Base-by-base conservation (phyloP, 2,888 invertebrate species). In the Stenotaenia linearis region DNA sequence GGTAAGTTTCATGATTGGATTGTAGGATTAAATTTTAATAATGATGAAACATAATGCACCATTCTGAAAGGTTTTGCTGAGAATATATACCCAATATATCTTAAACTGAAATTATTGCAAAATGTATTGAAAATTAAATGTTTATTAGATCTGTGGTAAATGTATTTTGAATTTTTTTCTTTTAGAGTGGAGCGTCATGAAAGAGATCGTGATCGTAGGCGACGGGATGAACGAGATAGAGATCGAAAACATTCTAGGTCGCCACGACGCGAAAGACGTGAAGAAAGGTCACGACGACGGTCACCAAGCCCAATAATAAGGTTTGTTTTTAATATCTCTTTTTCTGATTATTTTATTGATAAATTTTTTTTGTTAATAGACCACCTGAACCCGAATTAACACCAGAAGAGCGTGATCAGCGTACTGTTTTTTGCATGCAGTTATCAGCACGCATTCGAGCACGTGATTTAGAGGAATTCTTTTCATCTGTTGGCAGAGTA, bases 391-490 rank as follows among this genome's bases (percentile, higher is more conserved):
- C 84, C 28, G 87, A 87, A 75, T 79, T 98, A 80, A 95, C 97
- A 75, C 95, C 98, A 0, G 99, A 99, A 87, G 99, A 99, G 87
- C 90, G 98, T 81, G 99, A 99, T 90, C 93, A 97, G n/a, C 91
- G 99, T 45, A 99, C 99, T 74, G 96, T 99, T 5, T 98, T 99
- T 87, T 97, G 97, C 85, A 98, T 99, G 96, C 99, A 99, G 88
- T 88, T 99, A 80, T 95, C 97, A 80, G 96, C 97, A 85, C 90
- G 95, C 83, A 97, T 97, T 84, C 90, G 96, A 83, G 96, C 94
- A 79, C 91, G 96, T 82, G 98, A 98, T 87, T 88, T 98, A 82
- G 97, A 99, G 88, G 98, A 99, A 87, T 99, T 99, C 87, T 99
- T 99, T 87, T 97, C 97, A 32, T 94, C 97, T 81, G 98, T 99